These are phyloP conservation scores for Drosophila seclusa DNA, from an alignment of 2,888 invertebrate species.

Conservation along the genomic window DNA sequence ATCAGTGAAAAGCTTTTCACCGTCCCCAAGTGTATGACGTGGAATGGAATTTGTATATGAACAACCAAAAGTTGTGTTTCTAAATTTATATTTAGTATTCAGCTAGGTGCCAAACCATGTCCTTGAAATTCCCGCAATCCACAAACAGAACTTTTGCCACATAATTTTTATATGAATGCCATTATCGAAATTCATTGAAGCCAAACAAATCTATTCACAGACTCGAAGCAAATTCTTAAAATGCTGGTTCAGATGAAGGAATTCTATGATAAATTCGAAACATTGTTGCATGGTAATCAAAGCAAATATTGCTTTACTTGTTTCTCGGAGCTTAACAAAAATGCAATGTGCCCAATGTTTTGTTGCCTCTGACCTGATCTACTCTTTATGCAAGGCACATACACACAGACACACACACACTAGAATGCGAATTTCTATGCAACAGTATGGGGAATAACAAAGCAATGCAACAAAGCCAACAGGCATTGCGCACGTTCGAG, in stretches of 20 bases:
- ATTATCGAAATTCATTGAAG: conserved; percentile 13
- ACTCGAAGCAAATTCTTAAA: not conserved
- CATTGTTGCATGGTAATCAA: conserved; percentile 41
- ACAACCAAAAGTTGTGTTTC: not conserved
- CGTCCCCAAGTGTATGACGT: not conserved
- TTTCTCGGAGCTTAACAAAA: conserved; percentile 33
- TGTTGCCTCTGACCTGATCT: conserved; percentile 50
- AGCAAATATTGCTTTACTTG: conserved; percentile 32
- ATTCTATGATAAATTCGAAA: conserved; percentile 21
- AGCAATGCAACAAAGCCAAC: conserved; percentile 51
- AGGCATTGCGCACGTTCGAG: conserved; percentile 45
- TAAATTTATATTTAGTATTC: not conserved
- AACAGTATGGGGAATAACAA: conserved; percentile 47
- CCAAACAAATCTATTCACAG: not conserved
- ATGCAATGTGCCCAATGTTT: conserved; percentile 33
- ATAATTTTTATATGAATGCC: not conserved
- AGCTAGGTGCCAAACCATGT: not conserved
- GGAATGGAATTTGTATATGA: not conserved
- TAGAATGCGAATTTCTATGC: not conserved
- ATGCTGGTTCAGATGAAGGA: conserved; percentile 7
- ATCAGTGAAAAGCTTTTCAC: not conserved
- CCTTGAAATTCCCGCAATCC: not conserved
- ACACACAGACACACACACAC: conserved; percentile 6
- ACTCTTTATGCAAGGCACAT: conserved; percentile 41
- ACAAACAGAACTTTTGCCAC: not conserved